Percentiles rank a stretch among this genome's conserved stretches.
These are phyloP conservation scores for Rhombomys opimus DNA, from an alignment of 2,113 vertebrate species.

Conservation along the genomic window DNA sequence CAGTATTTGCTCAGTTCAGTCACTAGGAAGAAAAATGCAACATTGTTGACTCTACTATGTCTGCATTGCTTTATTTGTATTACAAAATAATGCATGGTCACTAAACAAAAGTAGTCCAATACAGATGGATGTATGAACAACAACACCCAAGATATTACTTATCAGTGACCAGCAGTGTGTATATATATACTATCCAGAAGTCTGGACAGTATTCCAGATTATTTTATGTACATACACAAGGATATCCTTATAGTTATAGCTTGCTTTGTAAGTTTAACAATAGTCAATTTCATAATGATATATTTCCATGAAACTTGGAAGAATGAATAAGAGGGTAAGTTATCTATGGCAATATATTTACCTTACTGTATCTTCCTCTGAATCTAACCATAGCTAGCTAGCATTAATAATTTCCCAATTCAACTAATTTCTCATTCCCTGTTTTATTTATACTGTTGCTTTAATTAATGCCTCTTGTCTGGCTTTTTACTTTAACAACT, in stretches of 20 bases:
- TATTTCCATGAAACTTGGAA: conserved; percentile 32
- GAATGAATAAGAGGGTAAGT: conserved; percentile 18
- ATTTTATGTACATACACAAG: neutral
- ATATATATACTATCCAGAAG: neutral
- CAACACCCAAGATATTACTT: neutral
- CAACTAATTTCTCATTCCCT: neutral
- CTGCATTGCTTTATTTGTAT: conserved; percentile 54
- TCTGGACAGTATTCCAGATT: neutral
- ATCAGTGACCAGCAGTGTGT: neutral
- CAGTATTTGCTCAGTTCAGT: neutral
- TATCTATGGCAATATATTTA: neutral
- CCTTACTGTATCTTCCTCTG: neutral
- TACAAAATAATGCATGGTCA: conserved; percentile 31
- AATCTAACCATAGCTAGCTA: neutral
- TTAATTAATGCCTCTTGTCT: neutral
- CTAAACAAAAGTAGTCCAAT: conserved; percentile 28
- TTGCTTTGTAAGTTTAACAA: conserved; percentile 21
- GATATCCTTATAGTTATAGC: neutral
- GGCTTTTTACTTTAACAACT: neutral
- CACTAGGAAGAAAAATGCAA: conserved; percentile 39
- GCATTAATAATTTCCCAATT: neutral
- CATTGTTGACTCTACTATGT: neutral
- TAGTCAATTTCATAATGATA: neutral
- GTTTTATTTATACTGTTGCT: neutral
- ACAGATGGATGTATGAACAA: neutral